A percentile compares a stretch with the other conserved stretches of the same genome.
Evolutionary conservation across 2,113 vertebrate species (phyloP).

Genomic region (Origma solitaria): DNA sequence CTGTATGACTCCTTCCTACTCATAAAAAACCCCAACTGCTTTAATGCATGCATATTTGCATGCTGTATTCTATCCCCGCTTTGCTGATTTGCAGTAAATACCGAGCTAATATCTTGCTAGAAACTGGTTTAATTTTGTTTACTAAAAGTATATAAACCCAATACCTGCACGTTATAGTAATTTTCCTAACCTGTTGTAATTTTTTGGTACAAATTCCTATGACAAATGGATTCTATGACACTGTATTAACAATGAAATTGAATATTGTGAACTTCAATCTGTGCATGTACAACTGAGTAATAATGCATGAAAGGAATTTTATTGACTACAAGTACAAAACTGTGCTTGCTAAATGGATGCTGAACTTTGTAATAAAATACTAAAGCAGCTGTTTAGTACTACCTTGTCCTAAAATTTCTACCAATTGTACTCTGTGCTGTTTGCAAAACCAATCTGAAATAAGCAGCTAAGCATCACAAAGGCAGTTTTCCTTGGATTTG

Average conservation of each 20-base stretch:
- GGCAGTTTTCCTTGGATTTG: constrained; percentile 66
- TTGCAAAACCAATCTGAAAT: constrained; percentile 57
- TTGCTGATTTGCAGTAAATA: constrained; percentile 44
- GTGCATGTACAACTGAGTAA: constrained; percentile 71
- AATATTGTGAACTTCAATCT: constrained; percentile 21
- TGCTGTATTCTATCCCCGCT: constrained; percentile 62
- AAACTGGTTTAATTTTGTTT: constrained; percentile 36
- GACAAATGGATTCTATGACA: constrained; percentile 34
- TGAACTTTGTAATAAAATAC: constrained; percentile 33
- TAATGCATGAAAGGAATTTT: constrained; percentile 76
- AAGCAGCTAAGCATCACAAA: constrained; percentile 67
- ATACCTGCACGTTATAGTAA: constrained; percentile 64
- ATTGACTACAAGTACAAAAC: constrained; percentile 35
- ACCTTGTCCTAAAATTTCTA: constrained; percentile 55
- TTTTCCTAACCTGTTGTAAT: constrained; percentile 61
- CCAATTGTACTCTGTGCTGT: constrained; percentile 52
- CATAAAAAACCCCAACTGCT: constrained; percentile 10
- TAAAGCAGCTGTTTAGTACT: constrained; percentile 55
- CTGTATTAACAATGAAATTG: constrained; percentile 56
- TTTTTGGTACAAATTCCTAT: constrained; percentile 23
- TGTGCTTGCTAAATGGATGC: constrained; percentile 44
- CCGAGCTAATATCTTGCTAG: constrained; percentile 55
- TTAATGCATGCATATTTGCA: constrained; percentile 76
- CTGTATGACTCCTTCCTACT: constrained; percentile 25
- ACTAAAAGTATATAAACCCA: constrained; percentile 46